Evolutionary conservation across 2,113 vertebrate species (phyloP).

Genomic region (Neogobius melanostomus): DNA sequence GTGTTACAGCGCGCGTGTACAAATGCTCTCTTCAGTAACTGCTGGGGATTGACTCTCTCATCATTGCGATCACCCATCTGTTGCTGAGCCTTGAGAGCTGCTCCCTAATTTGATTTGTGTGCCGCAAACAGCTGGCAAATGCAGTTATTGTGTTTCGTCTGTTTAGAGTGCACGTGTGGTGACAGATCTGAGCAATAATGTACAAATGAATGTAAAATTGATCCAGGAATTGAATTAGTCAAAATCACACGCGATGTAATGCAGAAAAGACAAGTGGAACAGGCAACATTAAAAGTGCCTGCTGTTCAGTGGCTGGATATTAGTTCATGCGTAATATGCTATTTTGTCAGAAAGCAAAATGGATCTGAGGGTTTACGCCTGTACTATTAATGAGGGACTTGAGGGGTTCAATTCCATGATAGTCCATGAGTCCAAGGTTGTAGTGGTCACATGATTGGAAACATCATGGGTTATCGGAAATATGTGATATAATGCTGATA

Average conservation of each 20-base stretch:
- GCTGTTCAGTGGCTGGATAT: background rate
- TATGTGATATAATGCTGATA: too few relatives aligned
- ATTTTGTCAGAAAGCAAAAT: too few relatives aligned
- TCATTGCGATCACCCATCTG: constrained; percentile 66
- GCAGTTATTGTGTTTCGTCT: constrained; percentile 65
- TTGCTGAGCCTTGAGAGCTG: constrained; percentile 66
- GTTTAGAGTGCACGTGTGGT: constrained; percentile 72
- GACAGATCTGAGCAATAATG: constrained; percentile 68
- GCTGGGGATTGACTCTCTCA: constrained; percentile 55
- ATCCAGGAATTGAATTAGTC: constrained; percentile 64
- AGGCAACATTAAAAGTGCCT: constrained; percentile 22
- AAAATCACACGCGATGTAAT: constrained; percentile 31
- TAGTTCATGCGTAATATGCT: background rate
- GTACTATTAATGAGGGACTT: too few relatives aligned
- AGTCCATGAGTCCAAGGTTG: too few relatives aligned
- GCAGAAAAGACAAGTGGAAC: constrained; percentile 36
- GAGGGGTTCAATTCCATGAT: too few relatives aligned
- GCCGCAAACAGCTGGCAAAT: constrained; percentile 73
- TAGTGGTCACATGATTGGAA: too few relatives aligned
- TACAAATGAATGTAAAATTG: constrained; percentile 69
- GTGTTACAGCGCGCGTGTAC: constrained; percentile 13
- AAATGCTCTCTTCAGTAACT: constrained; percentile 54
- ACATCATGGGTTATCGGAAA: too few relatives aligned
- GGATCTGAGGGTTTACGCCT: too few relatives aligned
- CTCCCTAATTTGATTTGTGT: constrained; percentile 74